Evolutionary conservation across 2,113 vertebrate genomes (phyloP).

Genomic region (Toxostoma redivivum): DNA sequence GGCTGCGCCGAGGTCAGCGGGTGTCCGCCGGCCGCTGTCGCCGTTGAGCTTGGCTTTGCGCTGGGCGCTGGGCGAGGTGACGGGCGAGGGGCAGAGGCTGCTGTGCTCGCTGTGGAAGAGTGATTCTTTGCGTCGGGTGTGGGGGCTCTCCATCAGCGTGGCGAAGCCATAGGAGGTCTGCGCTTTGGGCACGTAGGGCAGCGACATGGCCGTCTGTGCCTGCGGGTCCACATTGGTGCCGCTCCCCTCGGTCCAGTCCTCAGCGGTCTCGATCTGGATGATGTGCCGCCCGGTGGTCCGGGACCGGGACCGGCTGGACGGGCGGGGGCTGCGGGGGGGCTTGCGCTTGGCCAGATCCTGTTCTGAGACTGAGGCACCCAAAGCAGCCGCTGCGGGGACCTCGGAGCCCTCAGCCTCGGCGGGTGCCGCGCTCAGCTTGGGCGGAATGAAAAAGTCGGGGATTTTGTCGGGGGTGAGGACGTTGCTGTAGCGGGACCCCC

Average conservation of each 20-base stretch:
- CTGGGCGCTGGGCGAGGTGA: constrained; percentile 83
- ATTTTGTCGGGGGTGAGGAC: constrained; percentile 97
- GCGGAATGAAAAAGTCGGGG: constrained; percentile 96
- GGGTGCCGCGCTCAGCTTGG: constrained; percentile 82
- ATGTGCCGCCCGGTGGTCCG: constrained; percentile 87
- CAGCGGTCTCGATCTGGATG: constrained; percentile 93
- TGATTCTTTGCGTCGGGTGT: constrained; percentile 92
- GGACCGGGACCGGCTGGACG: constrained; percentile 79
- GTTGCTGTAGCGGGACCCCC: constrained; percentile 84
- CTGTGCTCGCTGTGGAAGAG: constrained; percentile 93
- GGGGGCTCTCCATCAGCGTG: constrained; percentile 93
- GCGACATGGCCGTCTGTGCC: constrained; percentile 87
- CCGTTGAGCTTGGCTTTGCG: constrained; percentile 73
- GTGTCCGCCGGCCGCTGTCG: constrained; percentile 70
- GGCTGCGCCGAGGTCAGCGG: constrained; percentile 75
- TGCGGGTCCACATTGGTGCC: constrained; percentile 85
- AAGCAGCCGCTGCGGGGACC: constrained; percentile 56
- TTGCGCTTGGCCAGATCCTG: constrained; percentile 76
- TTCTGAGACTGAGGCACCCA: constrained; percentile 77
- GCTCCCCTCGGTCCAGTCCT: constrained; percentile 76
- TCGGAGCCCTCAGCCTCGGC: constrained; percentile 73
- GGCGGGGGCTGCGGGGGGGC: constrained; percentile 80
- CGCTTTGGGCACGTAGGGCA: constrained; percentile 92
- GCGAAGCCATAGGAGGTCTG: constrained; percentile 94
- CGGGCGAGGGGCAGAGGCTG: constrained; percentile 77